Base-by-base conservation (phyloP, 1,140 invertebrate genomes). In the Zaprionus africanus region DNA sequence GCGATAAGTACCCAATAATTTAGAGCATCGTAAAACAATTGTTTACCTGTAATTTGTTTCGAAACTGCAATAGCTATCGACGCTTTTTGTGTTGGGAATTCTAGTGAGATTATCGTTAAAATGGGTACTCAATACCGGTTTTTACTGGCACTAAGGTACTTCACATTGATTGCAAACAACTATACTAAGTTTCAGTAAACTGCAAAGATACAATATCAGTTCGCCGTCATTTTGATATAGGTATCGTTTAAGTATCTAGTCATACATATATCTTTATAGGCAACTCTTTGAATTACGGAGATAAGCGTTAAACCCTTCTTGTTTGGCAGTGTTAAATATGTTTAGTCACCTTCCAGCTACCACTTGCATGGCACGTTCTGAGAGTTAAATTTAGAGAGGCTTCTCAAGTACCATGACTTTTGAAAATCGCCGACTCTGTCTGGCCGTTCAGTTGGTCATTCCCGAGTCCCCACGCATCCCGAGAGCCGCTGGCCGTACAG, bases 331-430 rank as follows among this genome's bases (percentile, higher is more conserved):
- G 19, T 11, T 12, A 51, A 51, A 13, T 22, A 12, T 24, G 46
- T 51, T 51, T 51, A 51, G 46, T 51, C 46, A 51, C 46, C 13
- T 24, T 19, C 46, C 11, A 51, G 46, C 46, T 51, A 51, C 46
- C 46, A 51, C 46, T 51, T 51, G 46, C 46, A 51, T 51, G 46
- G 19, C 46, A 51, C 46, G 46, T 24, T 51, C 46, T 51, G 19
- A 24, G 46, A 51, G 19, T 51, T 66, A 58, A 24, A 58, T 7
- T 66, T 66, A 43, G 54, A 66, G 49, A 57, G 26, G 36, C 2
- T 1, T 62, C 12, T 75, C 46, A 69, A 75, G 72, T 69, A 36
- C 53, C 66, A 62, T 75, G 72, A 69, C 65, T 56, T 49, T 69
- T 22, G 15, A 58, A 62, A 62, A 19, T 38, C n/a, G 43, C 68